phyloP scores from a whole-genome alignment of 2,888 invertebrate species.

The Noctua janthina region DNA sequence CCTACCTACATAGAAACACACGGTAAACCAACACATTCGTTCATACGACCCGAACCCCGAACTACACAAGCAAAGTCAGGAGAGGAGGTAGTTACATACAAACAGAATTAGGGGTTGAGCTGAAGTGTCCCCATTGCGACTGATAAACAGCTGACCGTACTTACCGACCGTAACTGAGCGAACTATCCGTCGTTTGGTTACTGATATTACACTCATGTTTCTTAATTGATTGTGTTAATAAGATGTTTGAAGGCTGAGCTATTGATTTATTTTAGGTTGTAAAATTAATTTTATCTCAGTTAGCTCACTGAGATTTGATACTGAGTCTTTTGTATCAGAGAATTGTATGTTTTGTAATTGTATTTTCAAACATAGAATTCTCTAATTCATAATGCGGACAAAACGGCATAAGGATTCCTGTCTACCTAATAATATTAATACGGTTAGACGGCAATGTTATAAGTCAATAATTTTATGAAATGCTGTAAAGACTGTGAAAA shows the following conservation, averaged over 20 bases:
- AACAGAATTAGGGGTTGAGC: slow-evolving; percentile 47
- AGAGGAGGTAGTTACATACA: slow-evolving; percentile 40
- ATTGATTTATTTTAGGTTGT: not conserved
- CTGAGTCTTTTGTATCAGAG: not conserved
- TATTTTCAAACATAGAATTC: not conserved
- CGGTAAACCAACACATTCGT: slow-evolving; percentile 27
- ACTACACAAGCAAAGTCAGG: slow-evolving; percentile 37
- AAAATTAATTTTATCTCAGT: not conserved
- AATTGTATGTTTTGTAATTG: not conserved
- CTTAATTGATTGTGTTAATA: slow-evolving; percentile 15
- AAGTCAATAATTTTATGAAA: not conserved
- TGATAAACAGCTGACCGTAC: slow-evolving; percentile 54
- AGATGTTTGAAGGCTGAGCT: not conserved
- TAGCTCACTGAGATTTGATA: too few species aligned
- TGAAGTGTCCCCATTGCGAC: slow-evolving; percentile 28
- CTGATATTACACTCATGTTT: slow-evolving; percentile 5
- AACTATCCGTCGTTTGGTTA: slow-evolving; percentile 12
- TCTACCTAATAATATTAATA: not conserved
- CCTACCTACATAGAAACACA: not conserved
- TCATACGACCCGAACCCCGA: slow-evolving; percentile 1
- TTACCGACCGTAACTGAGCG: slow-evolving; percentile 10
- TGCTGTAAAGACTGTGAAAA: not conserved
- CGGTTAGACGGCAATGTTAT: not conserved
- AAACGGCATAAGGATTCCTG: not conserved
- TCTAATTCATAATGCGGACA: not conserved